Evolutionary conservation across 2,888 invertebrate genomes (phyloP), one percentile per base, ranked within the genome.

Genomic region (Atrina japonica): DNA sequence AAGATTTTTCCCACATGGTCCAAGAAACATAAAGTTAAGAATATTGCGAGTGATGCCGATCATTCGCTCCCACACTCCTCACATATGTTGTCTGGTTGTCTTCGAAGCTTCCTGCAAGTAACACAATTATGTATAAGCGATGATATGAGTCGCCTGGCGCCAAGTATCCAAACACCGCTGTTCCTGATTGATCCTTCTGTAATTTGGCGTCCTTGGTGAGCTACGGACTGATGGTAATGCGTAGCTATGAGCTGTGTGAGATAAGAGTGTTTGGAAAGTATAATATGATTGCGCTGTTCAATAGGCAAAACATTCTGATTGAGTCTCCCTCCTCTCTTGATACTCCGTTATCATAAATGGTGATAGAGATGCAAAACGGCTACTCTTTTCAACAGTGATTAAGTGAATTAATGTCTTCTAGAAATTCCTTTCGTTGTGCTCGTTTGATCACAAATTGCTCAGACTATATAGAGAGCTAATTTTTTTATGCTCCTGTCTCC

Each of bases 31-130:
- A 6, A 75, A 30, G 23, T 77, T 68, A 2, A 75, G 64, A 18
- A 77, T 70, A 11, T 68, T 23, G 21, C 75, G 35, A 0, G 66
- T 41, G 6, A 72, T 23, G 11, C 70, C 72, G 21, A 73, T 75
- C 61, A 77, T 58, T 11, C 73, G 43, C 29, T 73, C 72, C 71
- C 64, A 75, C 7, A 43, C 52, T 21, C 75, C 75, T 9, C 70
- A 75, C 71, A 77, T 76, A 43, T 77, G 23, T 21, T 47, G 1
- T 35, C 30, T 11, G 58, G 29, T 25, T 64, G 55, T 16, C 70
- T 68, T 29, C 73, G 52, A 16, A 76, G 58, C 27, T 49, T 70
- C n/a, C 66, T 23, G 40, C 70, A 70, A 5, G 30, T 67, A 7
- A 61, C 66, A 53, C 76, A 76, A 1, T 40, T 55, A 35, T 67